These are phyloP conservation scores for Mya arenaria DNA, from an alignment of 1,140 invertebrate species.

Conservation along the genomic window DNA sequence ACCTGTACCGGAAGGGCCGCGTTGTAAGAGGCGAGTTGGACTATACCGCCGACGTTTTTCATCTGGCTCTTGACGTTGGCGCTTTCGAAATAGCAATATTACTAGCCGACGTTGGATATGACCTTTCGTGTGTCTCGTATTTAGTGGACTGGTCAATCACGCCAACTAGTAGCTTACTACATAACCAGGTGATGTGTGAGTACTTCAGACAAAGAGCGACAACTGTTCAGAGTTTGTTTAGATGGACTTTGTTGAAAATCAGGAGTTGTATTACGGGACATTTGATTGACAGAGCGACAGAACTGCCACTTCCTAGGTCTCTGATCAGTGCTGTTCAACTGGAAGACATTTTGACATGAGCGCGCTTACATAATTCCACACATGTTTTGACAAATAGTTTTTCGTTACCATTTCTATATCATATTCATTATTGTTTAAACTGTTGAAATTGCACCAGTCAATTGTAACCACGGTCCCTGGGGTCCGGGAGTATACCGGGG, in stretches of 20 bases:
- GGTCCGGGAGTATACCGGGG: too few relatives aligned
- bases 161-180: conserved; percentile 14
- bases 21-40: conserved; percentile 36
- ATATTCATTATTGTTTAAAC: too few relatives aligned
- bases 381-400: too few relatives aligned
- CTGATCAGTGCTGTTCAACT: conserved; percentile 31
- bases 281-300: neutral
- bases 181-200: conserved; percentile 37
- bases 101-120: conserved; percentile 38
- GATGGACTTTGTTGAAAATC: neutral
- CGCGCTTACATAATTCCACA: too few relatives aligned
- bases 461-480: too few relatives aligned
- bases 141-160: conserved; percentile 35
- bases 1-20: conserved; percentile 45
- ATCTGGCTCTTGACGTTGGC: conserved; percentile 50
- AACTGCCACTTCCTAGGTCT: conserved; percentile 29
- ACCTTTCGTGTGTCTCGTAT: conserved; percentile 31
- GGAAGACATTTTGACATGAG: conserved; percentile 31
- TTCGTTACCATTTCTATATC: too few relatives aligned
- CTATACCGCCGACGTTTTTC: conserved; percentile 43
- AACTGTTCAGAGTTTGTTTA: conserved; percentile 32
- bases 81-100: conserved; percentile 43
- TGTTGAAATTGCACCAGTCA: too few relatives aligned
- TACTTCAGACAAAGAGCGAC: conserved; percentile 40
- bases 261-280: neutral